Percentiles rank a stretch among this genome's conserved stretches.
phyloP scores from a whole-genome alignment of 2,797 vertebrate species.

The Mormyrus proboscirostris region DNA sequence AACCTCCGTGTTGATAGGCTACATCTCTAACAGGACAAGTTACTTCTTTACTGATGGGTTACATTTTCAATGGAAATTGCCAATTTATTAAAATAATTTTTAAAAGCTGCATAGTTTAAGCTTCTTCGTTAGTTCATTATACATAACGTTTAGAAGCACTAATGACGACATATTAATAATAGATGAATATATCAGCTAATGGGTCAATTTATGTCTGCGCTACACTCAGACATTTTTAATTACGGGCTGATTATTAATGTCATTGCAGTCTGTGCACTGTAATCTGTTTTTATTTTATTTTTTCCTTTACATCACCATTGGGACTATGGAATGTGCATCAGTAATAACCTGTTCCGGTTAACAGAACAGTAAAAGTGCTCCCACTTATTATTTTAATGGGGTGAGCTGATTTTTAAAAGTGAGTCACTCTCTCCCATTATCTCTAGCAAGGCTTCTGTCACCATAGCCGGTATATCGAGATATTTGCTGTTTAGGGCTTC shows the following conservation, averaged over 20 bases:
- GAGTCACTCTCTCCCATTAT: not conserved
- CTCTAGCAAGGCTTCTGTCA: not conserved
- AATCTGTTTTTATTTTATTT: constrained; percentile 1
- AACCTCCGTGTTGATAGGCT: not conserved
- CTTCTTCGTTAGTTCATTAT: not conserved
- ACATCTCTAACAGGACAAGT: not conserved
- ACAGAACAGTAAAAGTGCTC: not conserved
- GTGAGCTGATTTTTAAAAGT: not conserved
- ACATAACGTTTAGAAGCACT: not conserved
- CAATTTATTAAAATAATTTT: not conserved
- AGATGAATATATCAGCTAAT: not conserved
- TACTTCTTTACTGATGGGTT: not conserved
- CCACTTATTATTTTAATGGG: constrained; percentile 1
- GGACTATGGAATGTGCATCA: not conserved
- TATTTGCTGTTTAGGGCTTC: not conserved
- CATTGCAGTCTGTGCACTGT: not conserved
- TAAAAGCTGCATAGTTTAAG: not conserved
- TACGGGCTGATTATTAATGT: constrained; percentile 5
- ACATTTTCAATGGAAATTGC: not conserved
- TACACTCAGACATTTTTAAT: not conserved
- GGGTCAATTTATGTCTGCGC: not conserved
- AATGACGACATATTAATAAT: not conserved
- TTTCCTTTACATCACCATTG: not conserved
- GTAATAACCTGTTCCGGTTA: not conserved
- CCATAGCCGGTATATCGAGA: not conserved